phyloP scores from a whole-genome alignment of 2,888 invertebrate species.

The Macropis europaea region DNA sequence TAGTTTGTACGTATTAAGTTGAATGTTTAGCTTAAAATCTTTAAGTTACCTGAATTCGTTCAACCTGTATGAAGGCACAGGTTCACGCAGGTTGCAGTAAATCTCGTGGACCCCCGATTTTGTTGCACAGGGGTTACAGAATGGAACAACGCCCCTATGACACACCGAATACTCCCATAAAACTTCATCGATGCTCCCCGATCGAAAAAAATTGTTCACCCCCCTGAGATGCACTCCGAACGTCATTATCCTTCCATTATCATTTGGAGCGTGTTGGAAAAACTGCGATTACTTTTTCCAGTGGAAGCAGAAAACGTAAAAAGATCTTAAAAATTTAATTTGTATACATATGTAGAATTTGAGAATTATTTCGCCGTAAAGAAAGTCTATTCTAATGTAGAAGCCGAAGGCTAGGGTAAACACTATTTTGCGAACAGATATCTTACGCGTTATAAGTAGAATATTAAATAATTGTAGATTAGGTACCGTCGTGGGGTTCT shows the following conservation, averaged over 20 bases:
- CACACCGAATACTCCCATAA: constrained; percentile 8
- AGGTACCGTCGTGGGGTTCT: no score
- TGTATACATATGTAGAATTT: no score
- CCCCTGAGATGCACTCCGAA: background rate
- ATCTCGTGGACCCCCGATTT: background rate
- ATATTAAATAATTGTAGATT: no score
- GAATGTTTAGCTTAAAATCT: background rate
- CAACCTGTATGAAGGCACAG: constrained; percentile 25
- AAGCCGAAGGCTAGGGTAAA: no score
- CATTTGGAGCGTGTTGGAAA: background rate
- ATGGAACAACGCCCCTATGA: constrained; percentile 1
- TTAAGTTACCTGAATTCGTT: background rate
- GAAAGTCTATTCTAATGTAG: no score
- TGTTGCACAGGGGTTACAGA: background rate
- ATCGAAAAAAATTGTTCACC: background rate
- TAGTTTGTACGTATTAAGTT: no score
- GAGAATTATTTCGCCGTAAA: no score
- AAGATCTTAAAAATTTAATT: no score
- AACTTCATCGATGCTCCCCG: constrained; percentile 24
- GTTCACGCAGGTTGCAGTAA: constrained; percentile 23
- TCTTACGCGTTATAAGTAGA: no score
- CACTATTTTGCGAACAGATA: no score
- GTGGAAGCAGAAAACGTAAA: no score
- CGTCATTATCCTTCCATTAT: constrained; percentile 34
- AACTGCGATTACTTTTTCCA: background rate